phyloP scores from a whole-genome alignment of 2,797 vertebrate species.

The Liparis tanakae region DNA sequence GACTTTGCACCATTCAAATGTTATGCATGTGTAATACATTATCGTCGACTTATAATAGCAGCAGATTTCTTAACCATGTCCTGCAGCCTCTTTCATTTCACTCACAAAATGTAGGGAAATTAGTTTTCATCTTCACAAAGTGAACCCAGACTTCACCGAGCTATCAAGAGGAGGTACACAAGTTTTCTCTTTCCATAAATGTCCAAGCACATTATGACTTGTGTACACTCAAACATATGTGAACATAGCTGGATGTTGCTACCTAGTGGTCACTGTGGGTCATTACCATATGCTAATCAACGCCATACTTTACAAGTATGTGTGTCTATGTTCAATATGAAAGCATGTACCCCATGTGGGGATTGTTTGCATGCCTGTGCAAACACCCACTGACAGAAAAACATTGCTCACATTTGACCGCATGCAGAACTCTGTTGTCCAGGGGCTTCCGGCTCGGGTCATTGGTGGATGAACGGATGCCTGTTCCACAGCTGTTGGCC shows the following conservation, averaged over 20 bases:
- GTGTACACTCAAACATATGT: not conserved
- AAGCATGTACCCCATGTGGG: not conserved
- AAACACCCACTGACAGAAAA: slow-evolving; percentile 24
- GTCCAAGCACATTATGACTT: not conserved
- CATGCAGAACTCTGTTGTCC: slow-evolving; percentile 93
- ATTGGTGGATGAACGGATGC: slow-evolving; percentile 95
- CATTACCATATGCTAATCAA: slow-evolving; percentile 8
- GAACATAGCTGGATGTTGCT: slow-evolving; percentile 21
- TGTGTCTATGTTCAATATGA: not conserved
- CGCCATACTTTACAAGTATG: not conserved
- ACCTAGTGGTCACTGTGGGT: slow-evolving; percentile 42
- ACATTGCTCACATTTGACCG: slow-evolving; percentile 91
- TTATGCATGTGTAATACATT: no score
- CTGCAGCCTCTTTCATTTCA: slow-evolving; percentile 1
- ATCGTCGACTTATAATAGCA: not conserved
- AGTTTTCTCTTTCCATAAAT: not conserved
- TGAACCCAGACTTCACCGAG: not conserved
- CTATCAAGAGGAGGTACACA: not conserved
- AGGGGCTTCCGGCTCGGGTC: slow-evolving; percentile 94
- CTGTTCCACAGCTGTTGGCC: slow-evolving; percentile 96
- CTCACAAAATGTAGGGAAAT: not conserved
- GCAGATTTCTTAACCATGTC: not conserved
- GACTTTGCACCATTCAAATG: no score
- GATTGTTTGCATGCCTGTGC: slow-evolving; percentile 33
- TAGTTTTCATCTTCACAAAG: not conserved